phyloP scores from a whole-genome alignment of 2,113 vertebrate species.

The Rousettus leschenaultii region DNA sequence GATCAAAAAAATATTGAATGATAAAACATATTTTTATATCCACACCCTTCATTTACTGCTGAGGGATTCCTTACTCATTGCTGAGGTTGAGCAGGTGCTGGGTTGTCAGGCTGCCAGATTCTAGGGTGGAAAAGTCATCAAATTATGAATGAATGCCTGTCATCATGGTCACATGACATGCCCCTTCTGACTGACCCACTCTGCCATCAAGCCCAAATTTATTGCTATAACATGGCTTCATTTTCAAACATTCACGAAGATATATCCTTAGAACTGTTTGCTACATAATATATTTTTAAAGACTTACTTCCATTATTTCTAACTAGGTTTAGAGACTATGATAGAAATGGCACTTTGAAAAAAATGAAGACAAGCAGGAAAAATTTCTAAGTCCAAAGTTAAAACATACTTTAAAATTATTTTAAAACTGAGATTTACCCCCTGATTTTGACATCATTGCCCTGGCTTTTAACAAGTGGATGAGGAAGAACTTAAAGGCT shows the following conservation, averaged over 20 bases:
- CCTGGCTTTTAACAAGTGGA: neutral
- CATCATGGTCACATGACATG: constrained; percentile 47
- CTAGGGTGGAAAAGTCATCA: constrained; percentile 58
- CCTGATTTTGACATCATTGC: neutral
- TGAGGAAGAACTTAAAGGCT: neutral
- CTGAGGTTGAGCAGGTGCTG: constrained; percentile 46
- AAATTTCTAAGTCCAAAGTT: neutral
- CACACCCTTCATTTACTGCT: neutral
- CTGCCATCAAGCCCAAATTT: neutral
- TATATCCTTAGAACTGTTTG: constrained; percentile 30
- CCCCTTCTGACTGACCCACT: neutral
- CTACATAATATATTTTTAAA: constrained; percentile 25
- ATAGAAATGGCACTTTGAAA: constrained; percentile 26
- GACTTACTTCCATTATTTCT: constrained; percentile 36
- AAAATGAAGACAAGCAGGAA: neutral
- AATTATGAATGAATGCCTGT: constrained; percentile 65
- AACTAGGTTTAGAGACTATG: neutral
- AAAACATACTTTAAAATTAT: neutral
- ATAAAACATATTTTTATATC: constrained; percentile 34
- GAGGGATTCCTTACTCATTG: constrained; percentile 19
- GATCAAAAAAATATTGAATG: constrained; percentile 4
- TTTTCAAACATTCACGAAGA: constrained; percentile 33
- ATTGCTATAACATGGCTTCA: neutral
- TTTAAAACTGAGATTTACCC: neutral
- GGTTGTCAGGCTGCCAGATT: constrained; percentile 63